Conservation (phyloP, 2,888 invertebrate species). For the Teinopalpus imperialis region DNA sequence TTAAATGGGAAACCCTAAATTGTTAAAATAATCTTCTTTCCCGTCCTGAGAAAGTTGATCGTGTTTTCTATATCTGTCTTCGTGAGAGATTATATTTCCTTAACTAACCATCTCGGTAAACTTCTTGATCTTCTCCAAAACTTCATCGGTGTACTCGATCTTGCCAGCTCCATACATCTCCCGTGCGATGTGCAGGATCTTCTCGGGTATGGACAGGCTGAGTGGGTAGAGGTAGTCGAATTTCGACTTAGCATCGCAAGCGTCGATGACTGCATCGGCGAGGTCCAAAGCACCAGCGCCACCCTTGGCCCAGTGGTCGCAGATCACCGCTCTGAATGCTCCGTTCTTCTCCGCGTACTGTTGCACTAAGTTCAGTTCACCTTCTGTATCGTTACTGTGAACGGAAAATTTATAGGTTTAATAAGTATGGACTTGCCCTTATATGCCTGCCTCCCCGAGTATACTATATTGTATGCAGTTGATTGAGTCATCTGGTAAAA, state of each 20-base stretch:
- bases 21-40: too few relatives aligned
- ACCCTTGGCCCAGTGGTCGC: constrained; percentile 95
- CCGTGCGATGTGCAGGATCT: constrained; percentile 92
- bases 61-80: too few relatives aligned
- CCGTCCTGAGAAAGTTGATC: too few relatives aligned
- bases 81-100: too few relatives aligned
- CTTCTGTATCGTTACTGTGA: constrained; percentile 89
- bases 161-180: constrained; percentile 98
- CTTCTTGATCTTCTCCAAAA: constrained; percentile 85
- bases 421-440: too few relatives aligned
- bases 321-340: constrained; percentile 93
- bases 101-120: constrained; percentile 88
- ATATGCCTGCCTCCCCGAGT: too few relatives aligned
- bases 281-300: constrained; percentile 93
- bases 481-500: too few relatives aligned
- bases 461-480: too few relatives aligned
- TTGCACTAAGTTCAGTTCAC: constrained; percentile 91
- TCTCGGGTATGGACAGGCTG: constrained; percentile 88
- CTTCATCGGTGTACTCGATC: constrained; percentile 88
- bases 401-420: too few relatives aligned
- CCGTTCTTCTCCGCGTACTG: constrained; percentile 88
- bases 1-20: too few relatives aligned
- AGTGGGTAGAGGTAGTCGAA: constrained; percentile 88
- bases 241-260: constrained; percentile 84
- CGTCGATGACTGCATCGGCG: constrained; percentile 92